phyloP scores from a whole-genome alignment of 2,797 vertebrate species.

The Sarcoramphus papa region DNA sequence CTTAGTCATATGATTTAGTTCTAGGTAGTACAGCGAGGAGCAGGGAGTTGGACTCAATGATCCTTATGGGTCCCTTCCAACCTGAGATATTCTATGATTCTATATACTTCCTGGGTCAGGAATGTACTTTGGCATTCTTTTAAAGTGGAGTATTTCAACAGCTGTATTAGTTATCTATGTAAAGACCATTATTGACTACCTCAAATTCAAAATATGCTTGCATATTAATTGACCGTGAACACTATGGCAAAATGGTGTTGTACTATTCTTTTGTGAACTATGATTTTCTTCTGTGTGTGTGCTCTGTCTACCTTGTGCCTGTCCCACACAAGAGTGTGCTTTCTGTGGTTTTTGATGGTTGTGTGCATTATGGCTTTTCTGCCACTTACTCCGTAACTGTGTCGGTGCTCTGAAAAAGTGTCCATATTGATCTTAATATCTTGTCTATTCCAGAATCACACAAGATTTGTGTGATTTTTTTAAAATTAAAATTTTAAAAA shows the following conservation, averaged over 20 bases:
- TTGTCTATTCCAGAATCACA: background rate
- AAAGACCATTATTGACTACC: background rate
- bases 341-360: background rate
- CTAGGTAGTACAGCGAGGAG: background rate
- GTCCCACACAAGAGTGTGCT: background rate
- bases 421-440: background rate
- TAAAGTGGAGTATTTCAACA: background rate
- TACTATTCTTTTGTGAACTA: background rate
- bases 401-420: background rate
- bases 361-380: background rate
- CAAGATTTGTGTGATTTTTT: background rate
- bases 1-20: background rate
- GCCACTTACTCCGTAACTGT: background rate
- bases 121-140: background rate
- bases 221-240: background rate
- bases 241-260: background rate
- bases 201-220: background rate
- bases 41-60: background rate
- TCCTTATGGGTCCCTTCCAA: background rate
- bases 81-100: background rate
- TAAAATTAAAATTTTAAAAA: accelerated
- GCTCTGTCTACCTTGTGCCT: background rate
- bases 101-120: background rate
- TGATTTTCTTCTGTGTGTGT: background rate
- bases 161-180: background rate